A percentile compares a stretch with the other conserved stretches of the same genome.
These are phyloP conservation scores for Drosophila longiperda DNA, from an alignment of 2,888 invertebrate genomes.

Conservation along the genomic window DNA sequence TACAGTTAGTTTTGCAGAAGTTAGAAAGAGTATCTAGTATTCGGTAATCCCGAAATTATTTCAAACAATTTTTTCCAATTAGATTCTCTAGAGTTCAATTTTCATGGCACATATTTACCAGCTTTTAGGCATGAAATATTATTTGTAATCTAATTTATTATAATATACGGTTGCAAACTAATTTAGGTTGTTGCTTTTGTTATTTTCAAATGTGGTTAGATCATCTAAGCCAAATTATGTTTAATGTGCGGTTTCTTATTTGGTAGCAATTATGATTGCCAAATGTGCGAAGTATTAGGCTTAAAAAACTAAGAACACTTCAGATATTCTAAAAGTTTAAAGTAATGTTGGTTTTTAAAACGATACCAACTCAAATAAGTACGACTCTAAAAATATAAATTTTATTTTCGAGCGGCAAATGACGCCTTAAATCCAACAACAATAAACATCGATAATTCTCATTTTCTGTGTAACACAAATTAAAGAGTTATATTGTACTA, in stretches of 20 bases:
- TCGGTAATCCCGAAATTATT: not conserved
- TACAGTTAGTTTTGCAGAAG: not conserved
- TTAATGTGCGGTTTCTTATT: not conserved
- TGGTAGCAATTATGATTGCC: slow-evolving; percentile 39
- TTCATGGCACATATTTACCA: not conserved
- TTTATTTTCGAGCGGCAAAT: not conserved
- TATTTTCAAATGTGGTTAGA: slow-evolving; percentile 29
- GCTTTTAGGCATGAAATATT: slow-evolving; percentile 61
- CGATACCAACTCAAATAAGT: not conserved
- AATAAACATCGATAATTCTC: not conserved
- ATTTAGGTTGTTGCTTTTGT: slow-evolving; percentile 23
- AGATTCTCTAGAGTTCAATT: slow-evolving; percentile 8
- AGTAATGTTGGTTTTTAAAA: not conserved
- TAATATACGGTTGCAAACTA: slow-evolving; percentile 49
- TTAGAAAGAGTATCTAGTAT: slow-evolving; percentile 16
- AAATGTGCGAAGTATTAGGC: not conserved
- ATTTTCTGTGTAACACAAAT: not conserved
- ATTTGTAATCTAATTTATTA: slow-evolving; percentile 66
- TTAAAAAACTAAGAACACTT: not conserved
- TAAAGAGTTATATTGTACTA: not conserved
- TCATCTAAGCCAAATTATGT: slow-evolving; percentile 2
- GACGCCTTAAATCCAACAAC: not conserved
- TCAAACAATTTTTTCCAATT: not conserved
- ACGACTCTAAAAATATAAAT: not conserved
- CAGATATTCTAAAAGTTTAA: not conserved